phyloP scores from a whole-genome alignment of 1,140 invertebrate species.

The Mya arenaria region DNA sequence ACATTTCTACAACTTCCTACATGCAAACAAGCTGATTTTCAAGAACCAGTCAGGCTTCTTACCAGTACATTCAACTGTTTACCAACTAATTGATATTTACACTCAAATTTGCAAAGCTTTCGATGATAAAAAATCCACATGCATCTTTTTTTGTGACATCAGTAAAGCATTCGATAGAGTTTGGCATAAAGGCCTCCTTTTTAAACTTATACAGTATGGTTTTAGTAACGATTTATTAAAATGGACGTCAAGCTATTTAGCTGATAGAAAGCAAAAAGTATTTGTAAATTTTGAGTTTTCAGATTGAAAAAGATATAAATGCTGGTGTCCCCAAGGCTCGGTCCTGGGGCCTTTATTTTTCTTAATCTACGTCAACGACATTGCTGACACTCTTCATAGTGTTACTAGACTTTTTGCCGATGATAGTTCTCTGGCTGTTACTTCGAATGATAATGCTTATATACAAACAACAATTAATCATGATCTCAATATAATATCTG shows the following conservation, averaged over 20 bases:
- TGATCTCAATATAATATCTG: background rate
- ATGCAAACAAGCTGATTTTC: constrained; percentile 20
- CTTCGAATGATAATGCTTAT: background rate
- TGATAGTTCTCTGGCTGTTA: background rate
- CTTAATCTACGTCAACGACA: constrained; percentile 4
- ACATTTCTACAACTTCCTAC: constrained; percentile 5
- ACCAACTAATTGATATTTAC: constrained; percentile 33
- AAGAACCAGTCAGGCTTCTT: constrained; percentile 19
- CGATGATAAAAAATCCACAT: constrained; percentile 16
- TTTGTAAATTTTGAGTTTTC: constrained; percentile 4
- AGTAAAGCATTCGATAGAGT: constrained; percentile 30
- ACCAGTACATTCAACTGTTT: constrained; percentile 15
- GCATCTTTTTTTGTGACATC: constrained; percentile 21
- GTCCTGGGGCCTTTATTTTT: background rate
- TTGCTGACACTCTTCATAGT: background rate
- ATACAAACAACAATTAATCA: background rate
- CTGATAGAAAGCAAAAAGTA: constrained; percentile 11
- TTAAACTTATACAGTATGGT: constrained; percentile 8
- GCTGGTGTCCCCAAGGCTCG: background rate
- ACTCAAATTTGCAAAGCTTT: constrained; percentile 14
- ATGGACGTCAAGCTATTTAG: constrained; percentile 12
- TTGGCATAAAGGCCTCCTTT: constrained; percentile 12
- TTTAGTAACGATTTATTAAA: background rate
- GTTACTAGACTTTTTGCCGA: constrained; percentile 16
- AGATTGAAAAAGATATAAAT: background rate